phyloP scores from a whole-genome alignment of 2,797 vertebrate species.

The Gobio occitaniae region DNA sequence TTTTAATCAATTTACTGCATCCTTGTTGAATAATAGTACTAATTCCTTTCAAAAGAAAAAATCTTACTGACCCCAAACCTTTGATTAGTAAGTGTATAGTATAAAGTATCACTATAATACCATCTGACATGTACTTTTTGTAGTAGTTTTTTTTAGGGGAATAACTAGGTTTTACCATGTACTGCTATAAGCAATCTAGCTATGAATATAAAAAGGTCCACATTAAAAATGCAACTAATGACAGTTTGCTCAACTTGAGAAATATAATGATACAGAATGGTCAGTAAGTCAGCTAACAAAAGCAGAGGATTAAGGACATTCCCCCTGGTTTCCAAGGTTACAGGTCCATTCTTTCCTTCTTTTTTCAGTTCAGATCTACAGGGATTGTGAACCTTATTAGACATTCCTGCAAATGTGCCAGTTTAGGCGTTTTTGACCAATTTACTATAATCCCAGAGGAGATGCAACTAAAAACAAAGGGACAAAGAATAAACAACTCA shows the following conservation, averaged over 20 bases:
- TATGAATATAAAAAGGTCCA: not conserved
- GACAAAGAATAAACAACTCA: not conserved
- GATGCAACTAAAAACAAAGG: not conserved
- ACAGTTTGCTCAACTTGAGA: slow-evolving; percentile 1
- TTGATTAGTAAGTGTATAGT: not conserved
- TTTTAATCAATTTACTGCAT: too few relatives aligned
- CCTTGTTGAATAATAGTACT: not conserved
- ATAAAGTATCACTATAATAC: not conserved
- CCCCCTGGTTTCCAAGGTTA: slow-evolving; percentile 38
- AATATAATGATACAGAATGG: slow-evolving; percentile 14
- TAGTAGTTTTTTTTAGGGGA: not conserved
- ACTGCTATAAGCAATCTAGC: not conserved
- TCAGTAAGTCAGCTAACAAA: slow-evolving; percentile 12
- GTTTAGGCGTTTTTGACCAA: slow-evolving; percentile 32
- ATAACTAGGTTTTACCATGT: not conserved
- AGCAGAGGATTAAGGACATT: slow-evolving; percentile 15
- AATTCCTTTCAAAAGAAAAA: not conserved
- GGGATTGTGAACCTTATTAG: slow-evolving; percentile 33
- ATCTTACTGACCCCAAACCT: not conserved
- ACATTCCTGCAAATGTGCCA: slow-evolving; percentile 31
- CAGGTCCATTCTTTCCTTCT: slow-evolving; percentile 11
- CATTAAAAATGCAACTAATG: slow-evolving; percentile 8
- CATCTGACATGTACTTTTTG: not conserved
- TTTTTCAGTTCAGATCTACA: slow-evolving; percentile 18
- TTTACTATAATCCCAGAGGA: slow-evolving; percentile 2